Conservation (phyloP, 2,888 invertebrate species). For the Orchestes rusci region DNA sequence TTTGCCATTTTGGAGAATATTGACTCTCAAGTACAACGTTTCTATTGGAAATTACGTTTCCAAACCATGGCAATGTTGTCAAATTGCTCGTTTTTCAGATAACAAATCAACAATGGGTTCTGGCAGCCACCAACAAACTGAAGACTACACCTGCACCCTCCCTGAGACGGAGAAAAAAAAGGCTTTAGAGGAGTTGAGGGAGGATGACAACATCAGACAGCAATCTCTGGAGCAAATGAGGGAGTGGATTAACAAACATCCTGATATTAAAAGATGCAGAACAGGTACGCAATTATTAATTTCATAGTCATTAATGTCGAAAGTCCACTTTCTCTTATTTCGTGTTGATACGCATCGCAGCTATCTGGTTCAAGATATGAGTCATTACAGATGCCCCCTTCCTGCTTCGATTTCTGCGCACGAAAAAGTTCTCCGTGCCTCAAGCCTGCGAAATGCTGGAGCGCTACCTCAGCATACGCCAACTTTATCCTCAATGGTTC, state of each 20-base stretch:
- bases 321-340: conserved; percentile 11
- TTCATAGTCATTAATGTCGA: not conserved
- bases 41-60: too few relatives aligned
- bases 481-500: conserved; percentile 83
- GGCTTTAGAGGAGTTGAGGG: conserved; percentile 69
- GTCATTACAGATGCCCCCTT: conserved; percentile 67
- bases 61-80: too few relatives aligned
- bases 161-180: conserved; percentile 52
- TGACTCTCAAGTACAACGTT: too few relatives aligned
- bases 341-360: conserved; percentile 3
- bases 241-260: conserved; percentile 78
- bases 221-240: conserved; percentile 72
- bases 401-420: conserved; percentile 74
- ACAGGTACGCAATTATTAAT: conserved; percentile 49
- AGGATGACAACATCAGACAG: conserved; percentile 66
- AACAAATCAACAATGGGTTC: conserved; percentile 42
- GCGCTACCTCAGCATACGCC: conserved; percentile 76
- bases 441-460: conserved; percentile 83
- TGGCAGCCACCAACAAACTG: conserved; percentile 39
- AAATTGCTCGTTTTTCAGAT: too few relatives aligned
- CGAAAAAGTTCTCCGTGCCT: conserved; percentile 81
- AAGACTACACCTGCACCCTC: conserved; percentile 42
- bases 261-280: conserved; percentile 71
- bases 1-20: too few relatives aligned
- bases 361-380: conserved; percentile 4